Evolutionary conservation across 2,113 vertebrate species (phyloP), one percentile per base, ranked within the genome.

Genomic region (Eurystomus gularis): DNA sequence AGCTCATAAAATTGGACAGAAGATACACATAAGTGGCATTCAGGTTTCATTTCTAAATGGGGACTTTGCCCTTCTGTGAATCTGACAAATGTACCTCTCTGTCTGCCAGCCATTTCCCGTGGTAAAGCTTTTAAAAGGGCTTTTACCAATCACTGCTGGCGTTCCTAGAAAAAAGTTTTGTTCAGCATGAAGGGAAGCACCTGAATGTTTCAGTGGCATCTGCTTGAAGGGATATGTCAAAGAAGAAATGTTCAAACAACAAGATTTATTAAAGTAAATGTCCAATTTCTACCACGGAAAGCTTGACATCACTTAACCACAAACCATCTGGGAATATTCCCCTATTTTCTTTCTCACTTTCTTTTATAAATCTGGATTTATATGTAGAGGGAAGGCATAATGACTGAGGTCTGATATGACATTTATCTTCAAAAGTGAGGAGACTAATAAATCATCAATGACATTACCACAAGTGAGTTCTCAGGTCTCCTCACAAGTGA

Each of bases 211-310:
- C 91, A 87, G 86, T 92, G 87, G 52, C 85, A 93, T 91, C 91
- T 94, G 72, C 70, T 91, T 88, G 85, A 93, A 94, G 82, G 92
- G n/a, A 86, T 95, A 62, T 87, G 93, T 96, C 96, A 97, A 93
- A 93, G 83, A 95, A 94, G 33, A 94, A 91, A 77, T 87, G 70
- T 78, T 96, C 48, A 6, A 96, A 96, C 95, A 97, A 96, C 85
- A 96, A 94, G 79, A 96, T 97, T 96, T 97, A 96, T 97, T 96
- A 95, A 96, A 97, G 82, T 82, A 90, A 88, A 78, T 93, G 79
- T 90, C 85, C 92, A 88, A 86, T 94, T 96, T 96, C 69, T 91
- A 81, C 86, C 64, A 86, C 66, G 94, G 83, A 94, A 94, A 88
- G 64, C 57, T 93, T 96, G 84, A 94, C 94, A 97, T 97, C 48